Conservation (phyloP, 2,113 vertebrate genomes). For the Panurus biarmicus region DNA sequence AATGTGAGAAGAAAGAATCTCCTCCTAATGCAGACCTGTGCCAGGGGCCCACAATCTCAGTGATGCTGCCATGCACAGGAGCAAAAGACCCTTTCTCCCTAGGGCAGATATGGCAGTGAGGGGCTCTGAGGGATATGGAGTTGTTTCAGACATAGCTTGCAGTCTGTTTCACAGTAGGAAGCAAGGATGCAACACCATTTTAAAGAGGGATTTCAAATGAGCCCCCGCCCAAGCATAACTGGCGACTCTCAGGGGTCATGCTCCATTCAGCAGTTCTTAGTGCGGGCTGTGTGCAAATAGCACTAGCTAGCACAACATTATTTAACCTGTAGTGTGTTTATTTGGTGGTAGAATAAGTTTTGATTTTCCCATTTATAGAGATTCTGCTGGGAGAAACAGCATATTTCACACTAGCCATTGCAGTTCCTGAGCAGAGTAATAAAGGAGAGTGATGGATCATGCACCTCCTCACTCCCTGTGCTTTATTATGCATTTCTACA, state of each 20-base stretch:
- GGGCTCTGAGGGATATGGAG: neutral
- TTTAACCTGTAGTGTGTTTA: constrained; percentile 47
- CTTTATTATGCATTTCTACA: constrained; percentile 35
- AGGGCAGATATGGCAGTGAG: neutral
- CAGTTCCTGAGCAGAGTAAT: constrained; percentile 33
- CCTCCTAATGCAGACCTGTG: neutral
- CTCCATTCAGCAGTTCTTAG: neutral
- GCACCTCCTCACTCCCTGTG: neutral
- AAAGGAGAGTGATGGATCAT: constrained; percentile 37
- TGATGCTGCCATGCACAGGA: rapidly evolving
- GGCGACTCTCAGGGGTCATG: neutral
- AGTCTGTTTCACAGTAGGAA: neutral
- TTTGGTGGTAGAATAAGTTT: neutral
- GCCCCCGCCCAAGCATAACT: neutral
- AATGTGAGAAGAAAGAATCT: neutral
- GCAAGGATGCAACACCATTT: neutral
- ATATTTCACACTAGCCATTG: constrained; percentile 26
- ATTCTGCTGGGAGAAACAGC: constrained; percentile 50
- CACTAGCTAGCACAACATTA: constrained; percentile 20
- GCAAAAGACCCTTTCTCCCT: neutral
- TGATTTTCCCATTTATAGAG: constrained; percentile 50
- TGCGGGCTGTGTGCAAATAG: neutral
- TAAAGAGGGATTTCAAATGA: neutral
- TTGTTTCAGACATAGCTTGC: neutral
- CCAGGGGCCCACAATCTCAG: neutral